Base-by-base conservation (phyloP, 2,797 vertebrate genomes). In the Epinephelus coioides region DNA sequence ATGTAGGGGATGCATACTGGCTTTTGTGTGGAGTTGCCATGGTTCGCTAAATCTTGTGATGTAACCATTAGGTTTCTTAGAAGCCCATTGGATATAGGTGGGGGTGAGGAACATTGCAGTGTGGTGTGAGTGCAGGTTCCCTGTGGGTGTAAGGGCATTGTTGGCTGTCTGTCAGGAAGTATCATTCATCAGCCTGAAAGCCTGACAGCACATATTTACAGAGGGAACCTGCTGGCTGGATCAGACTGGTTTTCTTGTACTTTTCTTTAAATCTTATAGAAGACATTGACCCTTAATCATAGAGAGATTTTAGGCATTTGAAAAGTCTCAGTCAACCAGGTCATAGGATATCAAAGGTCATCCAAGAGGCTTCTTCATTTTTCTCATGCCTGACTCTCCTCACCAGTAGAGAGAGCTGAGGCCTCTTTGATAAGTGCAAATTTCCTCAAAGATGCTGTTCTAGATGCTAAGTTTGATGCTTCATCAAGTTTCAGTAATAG, bases 31-130 rank as follows among this genome's bases (percentile, higher is more conserved):
- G 47, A 30, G 86, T 89, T 85, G 80, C 85, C 79, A 88, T 78
- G 88, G 86, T 85, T 89, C 85, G 54, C 75, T 81, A 86, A 84
- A 73, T 85, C 73, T 81, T 85, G 88, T 90, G 91, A 92, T 82
- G 88, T 90, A 91, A 91, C 83, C 54, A 27, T 13, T 27, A 59
- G 43, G 23, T 88, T 94, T 93, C 89, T 86, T 83, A 93, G 92
- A 94, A 94, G 79, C 65, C 60, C 23, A 17, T 57, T 83, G 83
- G 86, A 91, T 89, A 86, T 55, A 46, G 82, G 86, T 85, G 75
- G 84, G 79, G 71, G 86, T 85, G 85, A 87, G 87, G 82, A 94
- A 93, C 81, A 40, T 92, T 46, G 78, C 91, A 83, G 84, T 88
- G 82, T 86, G 93, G 90, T 93, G 92, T 77, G 81, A 93, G 81